phyloP scores from a whole-genome alignment of 2,113 vertebrate genomes.

The Manacus vitellinus region DNA sequence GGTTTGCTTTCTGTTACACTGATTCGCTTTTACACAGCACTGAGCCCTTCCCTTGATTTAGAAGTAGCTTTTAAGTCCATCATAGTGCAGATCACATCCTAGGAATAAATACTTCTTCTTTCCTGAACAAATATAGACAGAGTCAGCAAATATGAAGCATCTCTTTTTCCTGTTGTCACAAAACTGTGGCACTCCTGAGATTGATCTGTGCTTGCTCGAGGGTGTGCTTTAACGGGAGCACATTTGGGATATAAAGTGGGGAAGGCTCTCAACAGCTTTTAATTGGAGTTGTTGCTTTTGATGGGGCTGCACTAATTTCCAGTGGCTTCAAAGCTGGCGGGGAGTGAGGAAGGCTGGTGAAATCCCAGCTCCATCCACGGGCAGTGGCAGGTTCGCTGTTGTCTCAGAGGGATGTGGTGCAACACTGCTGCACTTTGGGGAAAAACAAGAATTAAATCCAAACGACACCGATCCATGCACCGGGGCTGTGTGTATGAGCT shows the following conservation, averaged over 20 bases:
- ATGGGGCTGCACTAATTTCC: constrained; percentile 10
- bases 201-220: background rate
- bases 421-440: accelerated
- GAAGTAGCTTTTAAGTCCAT: background rate
- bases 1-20: background rate
- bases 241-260: background rate
- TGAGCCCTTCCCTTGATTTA: background rate
- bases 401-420: background rate
- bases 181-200: accelerated
- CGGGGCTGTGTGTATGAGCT: background rate
- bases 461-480: background rate
- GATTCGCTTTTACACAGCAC: background rate
- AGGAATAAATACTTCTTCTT: background rate
- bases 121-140: background rate
- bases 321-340: background rate
- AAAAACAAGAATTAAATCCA: background rate
- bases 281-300: constrained; percentile 30
- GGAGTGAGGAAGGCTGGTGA: background rate
- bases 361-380: background rate
- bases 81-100: background rate
- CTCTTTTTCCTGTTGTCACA: background rate
- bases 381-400: background rate
- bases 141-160: background rate
- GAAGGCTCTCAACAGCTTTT: constrained; percentile 21
- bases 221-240: background rate